phyloP scores from a whole-genome alignment of 1,140 invertebrate genomes.

The Papilio xuthus region DNA sequence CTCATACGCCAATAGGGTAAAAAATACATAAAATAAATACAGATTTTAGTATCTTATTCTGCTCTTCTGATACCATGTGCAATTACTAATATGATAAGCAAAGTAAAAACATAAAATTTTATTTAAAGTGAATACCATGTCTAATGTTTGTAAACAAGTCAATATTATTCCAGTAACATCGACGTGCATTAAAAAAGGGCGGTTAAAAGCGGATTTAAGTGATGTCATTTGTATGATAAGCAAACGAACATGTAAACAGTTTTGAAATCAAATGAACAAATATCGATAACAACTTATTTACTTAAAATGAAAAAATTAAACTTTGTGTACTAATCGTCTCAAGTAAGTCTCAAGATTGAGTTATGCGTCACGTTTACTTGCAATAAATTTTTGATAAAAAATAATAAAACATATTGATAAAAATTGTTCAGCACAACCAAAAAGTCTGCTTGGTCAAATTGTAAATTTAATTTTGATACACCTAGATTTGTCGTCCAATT shows the following conservation, averaged over 20 bases:
- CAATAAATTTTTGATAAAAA: background rate
- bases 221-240: constrained; percentile 1
- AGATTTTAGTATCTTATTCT: background rate
- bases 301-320: constrained; percentile 3
- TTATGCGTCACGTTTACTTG: background rate
- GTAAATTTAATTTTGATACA: background rate
- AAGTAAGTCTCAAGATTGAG: background rate
- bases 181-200: background rate
- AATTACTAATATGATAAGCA: background rate
- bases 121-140: background rate
- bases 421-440: no score
- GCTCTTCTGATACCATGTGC: background rate
- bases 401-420: no score
- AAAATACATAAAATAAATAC: background rate
- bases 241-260: constrained; percentile 4
- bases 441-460: no score
- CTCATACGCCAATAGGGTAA: background rate
- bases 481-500: background rate
- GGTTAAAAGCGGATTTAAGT: background rate
- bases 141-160: background rate
- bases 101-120: no score
- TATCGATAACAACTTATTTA: constrained; percentile 10
- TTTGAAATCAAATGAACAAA: constrained; percentile 7
- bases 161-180: background rate
- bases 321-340: background rate